Conservation (phyloP, 2,113 vertebrate species). For the Mobula hypostoma region DNA sequence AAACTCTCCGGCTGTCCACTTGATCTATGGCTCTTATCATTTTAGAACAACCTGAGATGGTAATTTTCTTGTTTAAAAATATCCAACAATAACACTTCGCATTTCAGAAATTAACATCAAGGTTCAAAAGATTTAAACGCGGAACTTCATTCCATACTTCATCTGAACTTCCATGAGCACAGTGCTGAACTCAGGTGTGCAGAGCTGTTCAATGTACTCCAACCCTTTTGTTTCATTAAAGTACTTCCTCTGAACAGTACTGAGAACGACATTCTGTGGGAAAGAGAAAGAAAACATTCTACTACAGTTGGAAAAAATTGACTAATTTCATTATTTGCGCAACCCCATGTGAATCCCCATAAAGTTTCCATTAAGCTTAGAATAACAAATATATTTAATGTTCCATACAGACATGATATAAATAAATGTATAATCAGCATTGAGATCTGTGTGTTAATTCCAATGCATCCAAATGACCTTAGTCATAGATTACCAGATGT, state of each 20-base stretch:
- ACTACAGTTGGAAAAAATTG: background rate
- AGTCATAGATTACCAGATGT: background rate
- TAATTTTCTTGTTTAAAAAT: background rate
- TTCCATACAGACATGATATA: background rate
- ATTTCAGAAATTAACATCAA: too few relatives aligned
- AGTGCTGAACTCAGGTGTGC: constrained; percentile 78
- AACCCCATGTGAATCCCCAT: background rate
- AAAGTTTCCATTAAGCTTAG: background rate
- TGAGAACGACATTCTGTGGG: constrained; percentile 75
- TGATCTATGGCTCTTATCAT: too few relatives aligned
- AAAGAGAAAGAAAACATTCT: constrained; percentile 21
- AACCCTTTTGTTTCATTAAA: constrained; percentile 94
- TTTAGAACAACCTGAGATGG: background rate
- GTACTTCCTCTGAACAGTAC: constrained; percentile 84
- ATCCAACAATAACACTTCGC: background rate
- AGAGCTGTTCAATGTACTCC: constrained; percentile 87
- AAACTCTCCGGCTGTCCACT: too few relatives aligned
- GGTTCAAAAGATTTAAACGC: background rate
- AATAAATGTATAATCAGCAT: background rate
- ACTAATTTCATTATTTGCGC: background rate
- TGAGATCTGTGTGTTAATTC: background rate
- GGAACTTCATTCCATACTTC: constrained; percentile 63
- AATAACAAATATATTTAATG: background rate
- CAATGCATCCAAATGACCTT: background rate
- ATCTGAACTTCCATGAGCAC: constrained; percentile 86